These are phyloP conservation scores for Alauda arvensis DNA, from an alignment of 2,797 vertebrate genomes.

Conservation along the genomic window DNA sequence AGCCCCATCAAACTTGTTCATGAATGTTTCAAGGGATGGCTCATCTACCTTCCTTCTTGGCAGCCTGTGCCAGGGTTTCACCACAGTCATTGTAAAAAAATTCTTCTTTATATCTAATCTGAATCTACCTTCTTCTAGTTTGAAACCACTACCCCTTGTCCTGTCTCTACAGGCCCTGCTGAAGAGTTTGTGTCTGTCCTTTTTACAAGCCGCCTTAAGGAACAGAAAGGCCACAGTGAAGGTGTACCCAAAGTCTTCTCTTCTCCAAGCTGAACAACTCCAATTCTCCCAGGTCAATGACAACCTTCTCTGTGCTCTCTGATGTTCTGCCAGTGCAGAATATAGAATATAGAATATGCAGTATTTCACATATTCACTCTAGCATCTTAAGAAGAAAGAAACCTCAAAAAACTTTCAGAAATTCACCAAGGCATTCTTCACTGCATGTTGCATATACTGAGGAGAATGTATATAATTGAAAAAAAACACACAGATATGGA, in stretches of 20 bases:
- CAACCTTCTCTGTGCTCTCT: not conserved
- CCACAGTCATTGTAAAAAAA: not conserved
- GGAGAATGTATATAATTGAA: not conserved
- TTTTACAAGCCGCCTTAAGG: accelerated
- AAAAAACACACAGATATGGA: not conserved
- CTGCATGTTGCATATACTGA: not conserved
- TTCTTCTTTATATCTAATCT: not conserved
- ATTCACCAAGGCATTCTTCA: not conserved
- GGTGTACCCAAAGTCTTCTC: not conserved
- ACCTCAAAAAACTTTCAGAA: not conserved
- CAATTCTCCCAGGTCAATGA: not conserved
- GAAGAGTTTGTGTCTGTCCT: not conserved
- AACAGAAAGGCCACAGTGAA: not conserved
- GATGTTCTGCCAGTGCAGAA: not conserved
- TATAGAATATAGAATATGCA: not conserved
- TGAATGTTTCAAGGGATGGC: not conserved
- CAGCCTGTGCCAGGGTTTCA: not conserved
- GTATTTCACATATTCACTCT: not conserved
- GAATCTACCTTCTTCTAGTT: not conserved
- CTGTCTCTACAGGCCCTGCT: accelerated
- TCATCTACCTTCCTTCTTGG: not conserved
- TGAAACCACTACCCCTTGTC: not conserved
- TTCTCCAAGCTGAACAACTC: not conserved
- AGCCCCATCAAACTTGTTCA: not conserved
- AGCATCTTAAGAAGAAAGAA: not conserved